Base-by-base conservation (phyloP, 2,888 invertebrate genomes). In the Beris chalybata region DNA sequence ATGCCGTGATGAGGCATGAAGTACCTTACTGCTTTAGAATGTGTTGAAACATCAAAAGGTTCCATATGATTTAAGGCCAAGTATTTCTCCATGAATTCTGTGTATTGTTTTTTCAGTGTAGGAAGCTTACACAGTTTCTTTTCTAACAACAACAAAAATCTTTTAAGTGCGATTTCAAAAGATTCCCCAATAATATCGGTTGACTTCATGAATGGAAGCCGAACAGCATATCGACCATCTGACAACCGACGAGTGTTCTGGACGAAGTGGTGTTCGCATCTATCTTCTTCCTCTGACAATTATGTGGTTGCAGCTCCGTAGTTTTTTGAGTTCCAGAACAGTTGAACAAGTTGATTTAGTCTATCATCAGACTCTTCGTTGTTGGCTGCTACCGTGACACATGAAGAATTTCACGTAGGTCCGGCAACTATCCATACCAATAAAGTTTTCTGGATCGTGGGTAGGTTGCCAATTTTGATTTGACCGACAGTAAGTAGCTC, bases 351-450 rank as follows among this genome's bases (percentile, higher is more conserved):
- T 1, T 15, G 32, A 38, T 43, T 1, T 7, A 56, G 43, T 4
- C n/a, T 13, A 38, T 5, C 13, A 22, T n/a, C 43, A 22, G 22
- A 22, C 22, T 22, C 22, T 22, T 22, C 22, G 2, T 22, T 22
- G 22, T 22, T 22, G 2, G 22, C 22, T 22, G 22, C 22, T 2
- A 22, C 22, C 22, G 22, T 22, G 22, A 22, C 22, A 3, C 9
- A 9, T 13, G 47, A 47, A 31, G 29, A 11, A 9, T 1, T 5
- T n/a, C n/a, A 1, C 1, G 9, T 12, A 11, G 4, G 7, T 12
- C 56, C 56, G 3, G 45, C 6, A 4, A 56, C 43, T 5, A 56
- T 47, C 66, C 66, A 66, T 13, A 54, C 66, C 0, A 66, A 54
- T 13, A 30, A n/a, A 7, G 66, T 66, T 7, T 66, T 59, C 43